Conservation (phyloP, 2,888 invertebrate genomes). For the Rhimphoctona megacephalus region DNA sequence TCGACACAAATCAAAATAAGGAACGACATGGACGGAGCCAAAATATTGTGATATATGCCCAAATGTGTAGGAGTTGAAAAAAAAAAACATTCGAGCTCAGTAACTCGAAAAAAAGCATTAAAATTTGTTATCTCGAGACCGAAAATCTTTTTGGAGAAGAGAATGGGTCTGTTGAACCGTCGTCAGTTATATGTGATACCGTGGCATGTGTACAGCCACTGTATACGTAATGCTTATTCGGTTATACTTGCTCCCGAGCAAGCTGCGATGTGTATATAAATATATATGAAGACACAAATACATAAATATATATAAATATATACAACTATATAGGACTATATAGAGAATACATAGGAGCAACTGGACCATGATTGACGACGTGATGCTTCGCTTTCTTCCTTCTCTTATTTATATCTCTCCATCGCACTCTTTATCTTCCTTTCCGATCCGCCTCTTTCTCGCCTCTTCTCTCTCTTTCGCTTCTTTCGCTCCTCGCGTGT, state of each 20-base stretch:
- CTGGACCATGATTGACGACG: slow-evolving; percentile 83
- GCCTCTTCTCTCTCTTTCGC: slow-evolving; percentile 51
- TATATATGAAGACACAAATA: slow-evolving; percentile 32
- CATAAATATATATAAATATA: slow-evolving; percentile 41
- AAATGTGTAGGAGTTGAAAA: not conserved
- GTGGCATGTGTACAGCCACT: slow-evolving; percentile 69
- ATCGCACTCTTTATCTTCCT: slow-evolving; percentile 65
- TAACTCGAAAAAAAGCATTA: slow-evolving; percentile 1
- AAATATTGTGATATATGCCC: too few relatives aligned
- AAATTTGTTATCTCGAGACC: not conserved
- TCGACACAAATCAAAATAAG: not conserved
- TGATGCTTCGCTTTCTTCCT: slow-evolving; percentile 73
- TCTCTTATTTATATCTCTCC: slow-evolving; percentile 56
- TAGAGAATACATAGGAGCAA: slow-evolving; percentile 78
- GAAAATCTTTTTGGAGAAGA: slow-evolving; percentile 40
- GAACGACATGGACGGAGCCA: not conserved
- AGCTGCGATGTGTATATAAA: slow-evolving; percentile 14
- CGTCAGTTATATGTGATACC: slow-evolving; percentile 75
- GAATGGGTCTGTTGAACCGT: slow-evolving; percentile 74
- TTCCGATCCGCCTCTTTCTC: slow-evolving; percentile 67
- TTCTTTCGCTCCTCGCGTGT: slow-evolving; percentile 41
- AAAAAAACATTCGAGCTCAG: not conserved
- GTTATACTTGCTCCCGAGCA: slow-evolving; percentile 41
- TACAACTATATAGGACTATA: slow-evolving; percentile 22
- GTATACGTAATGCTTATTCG: slow-evolving; percentile 45